A percentile compares a stretch with the other conserved stretches of the same genome.
Evolutionary conservation across 2,888 invertebrate genomes (phyloP).

Genomic region (Catocala fraxini): DNA sequence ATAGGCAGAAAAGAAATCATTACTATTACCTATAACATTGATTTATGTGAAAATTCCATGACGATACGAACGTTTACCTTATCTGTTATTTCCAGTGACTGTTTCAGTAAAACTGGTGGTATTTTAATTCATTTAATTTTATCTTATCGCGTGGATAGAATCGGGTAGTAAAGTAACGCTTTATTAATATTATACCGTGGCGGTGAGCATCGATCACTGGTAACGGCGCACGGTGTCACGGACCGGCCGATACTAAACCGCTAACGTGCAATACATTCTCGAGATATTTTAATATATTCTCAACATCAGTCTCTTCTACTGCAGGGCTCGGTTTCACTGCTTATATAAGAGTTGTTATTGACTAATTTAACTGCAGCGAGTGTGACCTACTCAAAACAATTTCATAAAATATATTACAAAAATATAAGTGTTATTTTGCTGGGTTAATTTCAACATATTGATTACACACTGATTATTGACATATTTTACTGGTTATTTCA

Average conservation of each 20-base stretch:
- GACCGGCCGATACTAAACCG: constrained; percentile 41
- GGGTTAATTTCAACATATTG: too few species aligned
- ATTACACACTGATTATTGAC: too few species aligned
- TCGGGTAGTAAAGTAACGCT: constrained; percentile 52
- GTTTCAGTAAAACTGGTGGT: constrained; percentile 11
- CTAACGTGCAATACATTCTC: constrained; percentile 37
- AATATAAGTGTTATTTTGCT: too few species aligned
- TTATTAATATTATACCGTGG: constrained; percentile 56
- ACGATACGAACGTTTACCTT: background rate
- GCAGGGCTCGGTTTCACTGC: constrained; percentile 30
- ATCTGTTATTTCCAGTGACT: background rate
- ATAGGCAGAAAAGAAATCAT: too few species aligned
- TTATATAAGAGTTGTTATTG: constrained; percentile 24
- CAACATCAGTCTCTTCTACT: constrained; percentile 4
- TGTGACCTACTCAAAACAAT: background rate
- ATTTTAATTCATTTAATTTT: constrained; percentile 43
- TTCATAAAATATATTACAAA: background rate
- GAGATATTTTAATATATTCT: constrained; percentile 22
- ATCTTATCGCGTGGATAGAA: constrained; percentile 61
- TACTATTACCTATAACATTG: too few species aligned
- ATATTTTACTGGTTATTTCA: too few species aligned
- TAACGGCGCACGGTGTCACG: constrained; percentile 65
- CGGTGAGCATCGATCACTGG: constrained; percentile 68
- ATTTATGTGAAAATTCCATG: too few species aligned
- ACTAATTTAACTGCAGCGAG: background rate